Conservation (phyloP, 53 echinoderm and acorn worm genomes). For the Paracentrotus lividus region DNA sequence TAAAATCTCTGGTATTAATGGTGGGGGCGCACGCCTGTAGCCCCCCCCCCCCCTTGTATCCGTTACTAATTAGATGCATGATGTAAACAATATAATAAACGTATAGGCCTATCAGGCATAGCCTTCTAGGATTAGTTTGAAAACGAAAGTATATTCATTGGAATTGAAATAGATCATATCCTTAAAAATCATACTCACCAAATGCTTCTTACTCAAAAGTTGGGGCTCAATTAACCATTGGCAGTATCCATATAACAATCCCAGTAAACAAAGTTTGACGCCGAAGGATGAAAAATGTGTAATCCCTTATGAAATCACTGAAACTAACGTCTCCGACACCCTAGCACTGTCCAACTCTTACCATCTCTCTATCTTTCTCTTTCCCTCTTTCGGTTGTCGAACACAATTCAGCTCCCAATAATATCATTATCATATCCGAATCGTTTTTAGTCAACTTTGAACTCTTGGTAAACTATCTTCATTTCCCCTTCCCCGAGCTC, state of each 20-base stretch:
- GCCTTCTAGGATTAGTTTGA: background rate
- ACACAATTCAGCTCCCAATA: background rate
- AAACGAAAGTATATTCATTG: background rate
- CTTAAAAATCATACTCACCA: conserved; percentile 31
- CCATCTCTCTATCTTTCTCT: conserved; percentile 7
- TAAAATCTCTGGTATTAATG: too few relatives aligned
- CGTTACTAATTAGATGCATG: too few relatives aligned
- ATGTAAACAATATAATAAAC: too few relatives aligned
- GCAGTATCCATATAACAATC: conserved; percentile 8
- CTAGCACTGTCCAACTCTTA: too few relatives aligned
- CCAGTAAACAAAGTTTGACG: background rate
- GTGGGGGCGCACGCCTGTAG: too few relatives aligned
- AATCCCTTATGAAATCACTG: conserved; percentile 20
- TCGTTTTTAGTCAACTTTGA: conserved; percentile 46
- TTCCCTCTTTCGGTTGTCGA: background rate
- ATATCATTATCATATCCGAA: conserved; percentile 7
- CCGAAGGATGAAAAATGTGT: background rate
- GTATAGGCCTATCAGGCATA: too few relatives aligned
- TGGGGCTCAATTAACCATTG: background rate
- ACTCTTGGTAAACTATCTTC: conserved; percentile 49
- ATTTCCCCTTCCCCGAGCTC: conserved; percentile 31
- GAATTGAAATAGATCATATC: too few relatives aligned
- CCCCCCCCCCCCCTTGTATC: too few relatives aligned
- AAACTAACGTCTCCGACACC: conserved; percentile 22
- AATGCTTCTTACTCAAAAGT: background rate